Conservation (phyloP, 2,888 invertebrate genomes). For the Drosophila nigricruria region DNA sequence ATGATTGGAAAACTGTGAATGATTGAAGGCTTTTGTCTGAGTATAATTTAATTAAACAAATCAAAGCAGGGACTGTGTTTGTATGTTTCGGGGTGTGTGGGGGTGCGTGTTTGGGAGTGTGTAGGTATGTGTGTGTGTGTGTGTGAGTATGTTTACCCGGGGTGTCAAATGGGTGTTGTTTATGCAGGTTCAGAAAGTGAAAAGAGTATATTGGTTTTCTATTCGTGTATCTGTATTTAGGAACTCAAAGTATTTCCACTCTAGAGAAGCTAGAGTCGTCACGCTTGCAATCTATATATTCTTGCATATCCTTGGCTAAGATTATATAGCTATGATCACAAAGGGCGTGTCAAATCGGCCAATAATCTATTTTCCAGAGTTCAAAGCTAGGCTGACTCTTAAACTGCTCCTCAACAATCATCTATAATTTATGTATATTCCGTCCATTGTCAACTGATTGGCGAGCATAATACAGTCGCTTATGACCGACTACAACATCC, state of each 20-base stretch:
- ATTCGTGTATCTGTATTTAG: fast-evolving
- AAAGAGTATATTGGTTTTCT: not conserved
- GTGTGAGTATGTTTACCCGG: not conserved
- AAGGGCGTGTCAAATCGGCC: too few species aligned
- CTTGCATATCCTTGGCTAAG: not conserved
- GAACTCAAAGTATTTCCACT: not conserved
- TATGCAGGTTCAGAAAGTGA: not conserved
- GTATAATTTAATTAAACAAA: constrained; percentile 78
- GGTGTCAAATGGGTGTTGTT: constrained; percentile 39
- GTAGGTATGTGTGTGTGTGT: not conserved
- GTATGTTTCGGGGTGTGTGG: not conserved
- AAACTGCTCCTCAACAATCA: not conserved
- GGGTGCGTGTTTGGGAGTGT: not conserved
- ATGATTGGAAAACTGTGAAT: constrained; percentile 76
- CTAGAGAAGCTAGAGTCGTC: not conserved
- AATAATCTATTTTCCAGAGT: too few species aligned
- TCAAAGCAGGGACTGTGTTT: constrained; percentile 49
- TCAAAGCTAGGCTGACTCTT: not conserved
- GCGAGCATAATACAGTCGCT: not conserved
- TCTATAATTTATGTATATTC: not conserved
- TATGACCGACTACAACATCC: not conserved
- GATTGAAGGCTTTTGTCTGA: constrained; percentile 75
- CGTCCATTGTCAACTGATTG: not conserved
- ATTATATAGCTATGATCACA: not conserved
- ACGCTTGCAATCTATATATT: not conserved